Evolutionary conservation across 2,888 invertebrate species (phyloP).

Genomic region (Zeuzera pyrina): DNA sequence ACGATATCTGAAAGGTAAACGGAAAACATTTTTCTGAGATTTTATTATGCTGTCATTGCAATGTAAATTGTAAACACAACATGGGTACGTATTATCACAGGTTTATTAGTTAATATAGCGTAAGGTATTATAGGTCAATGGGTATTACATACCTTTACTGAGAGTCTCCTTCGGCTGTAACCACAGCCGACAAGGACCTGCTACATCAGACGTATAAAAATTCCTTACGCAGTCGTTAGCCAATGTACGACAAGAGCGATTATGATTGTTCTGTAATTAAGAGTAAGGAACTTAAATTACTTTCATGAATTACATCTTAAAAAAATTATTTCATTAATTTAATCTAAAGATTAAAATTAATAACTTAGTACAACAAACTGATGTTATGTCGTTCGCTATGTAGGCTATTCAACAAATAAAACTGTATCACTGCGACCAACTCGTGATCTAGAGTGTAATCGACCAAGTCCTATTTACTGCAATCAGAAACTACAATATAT

Average conservation of each 20-base stretch:
- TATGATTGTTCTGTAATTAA: conserved; percentile 36
- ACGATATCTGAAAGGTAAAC: too few relatives aligned
- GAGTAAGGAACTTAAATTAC: neutral
- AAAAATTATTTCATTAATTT: conserved; percentile 7
- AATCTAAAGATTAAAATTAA: conserved; percentile 12
- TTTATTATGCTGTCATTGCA: too few relatives aligned
- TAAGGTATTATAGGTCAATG: neutral
- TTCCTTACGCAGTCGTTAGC: conserved; percentile 45
- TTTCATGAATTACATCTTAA: neutral
- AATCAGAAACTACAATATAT: too few relatives aligned
- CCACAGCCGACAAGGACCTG: conserved; percentile 58
- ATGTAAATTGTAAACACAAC: too few relatives aligned
- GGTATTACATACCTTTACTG: conserved; percentile 29
- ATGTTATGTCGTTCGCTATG: too few relatives aligned
- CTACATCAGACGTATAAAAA: conserved; percentile 41
- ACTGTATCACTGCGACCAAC: too few relatives aligned
- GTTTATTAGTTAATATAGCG: neutral
- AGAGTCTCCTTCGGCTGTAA: conserved; percentile 30
- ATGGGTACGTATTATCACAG: too few relatives aligned
- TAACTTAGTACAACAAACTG: neutral
- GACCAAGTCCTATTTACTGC: too few relatives aligned
- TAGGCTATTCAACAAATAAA: too few relatives aligned
- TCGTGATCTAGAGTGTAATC: too few relatives aligned
- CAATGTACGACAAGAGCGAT: conserved; percentile 37
- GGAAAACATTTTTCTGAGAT: too few relatives aligned